Base-by-base conservation (phyloP, 2,888 invertebrate species). In the Lasioglossum pauxillum region DNA sequence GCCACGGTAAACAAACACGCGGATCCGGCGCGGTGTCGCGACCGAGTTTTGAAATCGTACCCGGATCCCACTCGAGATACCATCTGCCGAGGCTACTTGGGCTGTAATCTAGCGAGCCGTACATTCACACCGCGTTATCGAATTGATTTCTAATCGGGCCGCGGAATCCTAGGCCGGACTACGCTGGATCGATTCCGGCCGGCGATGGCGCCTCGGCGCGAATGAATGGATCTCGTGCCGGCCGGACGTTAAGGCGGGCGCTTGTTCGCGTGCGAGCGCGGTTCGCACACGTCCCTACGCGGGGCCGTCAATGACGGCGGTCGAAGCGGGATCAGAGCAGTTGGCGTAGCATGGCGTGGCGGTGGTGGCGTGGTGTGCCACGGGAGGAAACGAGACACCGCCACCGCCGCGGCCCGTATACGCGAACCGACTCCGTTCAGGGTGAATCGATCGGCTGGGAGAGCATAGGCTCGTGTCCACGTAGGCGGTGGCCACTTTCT, bases 361-460 rank as follows among this genome's bases (percentile, higher is more conserved):
- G 12, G 16, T 19, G 67, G 19, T 19, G 67, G 19, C 44, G 35
- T 46, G 67, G 67, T 31, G 67, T 19, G 67, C 31, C 71, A 44
- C 71, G 53, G 73, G 73, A 77, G 85, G 76, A 87, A 87, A 78
- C 27, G 80, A 89, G 80, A 83, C 80, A 67, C 79, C 49, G 67
- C 67, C 10, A 35, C 67, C 23, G 67, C 67, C 38, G n/a, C 75
- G 69, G 85, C 81, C 77, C 44, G 73, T 69, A 76, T 69, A 80
- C 67, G 60, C 76, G 67, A 57, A 41, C 69, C 38, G 64, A 67
- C 64, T 49, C 64, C 49, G 78, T 78, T 86, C 81, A 82, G 84
- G 75, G 83, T 86, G 86, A 89, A 88, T 88, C 88, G 89, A 89
- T 89, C 89, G 89, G 76, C 72, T 16, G 49, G 23, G 27, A 27